Evolutionary conservation across 2,797 vertebrate species (phyloP).

Genomic region (Ispidina picta): DNA sequence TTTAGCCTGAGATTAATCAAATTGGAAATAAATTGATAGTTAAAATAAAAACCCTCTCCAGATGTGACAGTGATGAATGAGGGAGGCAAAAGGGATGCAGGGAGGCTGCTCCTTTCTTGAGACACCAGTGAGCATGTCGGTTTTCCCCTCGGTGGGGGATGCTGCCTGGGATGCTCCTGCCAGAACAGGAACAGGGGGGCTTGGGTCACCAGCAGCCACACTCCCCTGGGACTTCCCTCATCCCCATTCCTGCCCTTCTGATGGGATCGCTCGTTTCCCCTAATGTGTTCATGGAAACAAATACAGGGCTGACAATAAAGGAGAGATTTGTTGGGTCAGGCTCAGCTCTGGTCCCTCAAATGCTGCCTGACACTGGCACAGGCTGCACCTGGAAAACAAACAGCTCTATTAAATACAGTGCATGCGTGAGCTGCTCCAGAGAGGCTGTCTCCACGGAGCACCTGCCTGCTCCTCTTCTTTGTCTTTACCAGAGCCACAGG

Average conservation of each 20-base stretch:
- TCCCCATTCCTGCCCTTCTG: not conserved
- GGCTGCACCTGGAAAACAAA: not conserved
- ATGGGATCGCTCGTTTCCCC: not conserved
- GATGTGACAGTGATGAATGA: slow-evolving; percentile 80
- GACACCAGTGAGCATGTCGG: not conserved
- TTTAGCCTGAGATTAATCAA: slow-evolving; percentile 77
- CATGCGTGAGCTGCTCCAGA: not conserved
- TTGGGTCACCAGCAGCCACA: rapidly evolving
- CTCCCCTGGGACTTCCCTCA: not conserved
- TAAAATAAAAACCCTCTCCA: slow-evolving; percentile 81
- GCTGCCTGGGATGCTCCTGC: not conserved
- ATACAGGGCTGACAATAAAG: not conserved
- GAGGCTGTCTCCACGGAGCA: slow-evolving; percentile 48
- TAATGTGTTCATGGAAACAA: not conserved
- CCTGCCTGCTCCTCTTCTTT: slow-evolving; percentile 37
- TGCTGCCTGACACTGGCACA: not conserved
- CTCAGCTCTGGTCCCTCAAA: not conserved
- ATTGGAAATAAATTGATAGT: slow-evolving; percentile 84
- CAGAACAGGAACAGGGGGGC: rapidly evolving
- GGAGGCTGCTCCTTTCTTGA: slow-evolving; percentile 59
- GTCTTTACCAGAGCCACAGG: not conserved
- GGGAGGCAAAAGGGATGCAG: slow-evolving; percentile 61
- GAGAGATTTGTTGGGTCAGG: not conserved
- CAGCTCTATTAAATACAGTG: slow-evolving; percentile 10
- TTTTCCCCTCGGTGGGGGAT: not conserved